A percentile compares a stretch with the other conserved stretches of the same genome.
Conservation (phyloP, 2,113 vertebrate species). For the Pantherophis guttatus region DNA sequence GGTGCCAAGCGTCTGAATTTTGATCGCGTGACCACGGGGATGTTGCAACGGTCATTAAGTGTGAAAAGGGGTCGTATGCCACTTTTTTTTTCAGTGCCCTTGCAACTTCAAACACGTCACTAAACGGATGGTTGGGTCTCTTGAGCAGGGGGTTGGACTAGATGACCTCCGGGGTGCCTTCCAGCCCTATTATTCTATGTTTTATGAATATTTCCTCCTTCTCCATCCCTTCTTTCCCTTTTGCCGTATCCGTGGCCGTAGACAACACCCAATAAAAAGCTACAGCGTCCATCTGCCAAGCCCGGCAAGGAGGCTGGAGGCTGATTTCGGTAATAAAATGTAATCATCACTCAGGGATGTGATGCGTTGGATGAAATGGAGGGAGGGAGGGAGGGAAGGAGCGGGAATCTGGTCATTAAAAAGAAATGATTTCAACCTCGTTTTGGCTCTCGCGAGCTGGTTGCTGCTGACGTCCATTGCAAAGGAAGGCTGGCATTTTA, state of each 20-base stretch:
- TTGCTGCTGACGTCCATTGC: background rate
- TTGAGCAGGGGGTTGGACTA: background rate
- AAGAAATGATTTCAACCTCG: background rate
- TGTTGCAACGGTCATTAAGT: no score
- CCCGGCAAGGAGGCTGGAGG: background rate
- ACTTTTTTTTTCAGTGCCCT: background rate
- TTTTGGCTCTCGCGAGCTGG: background rate
- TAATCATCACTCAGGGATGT: background rate
- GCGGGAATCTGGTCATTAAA: background rate
- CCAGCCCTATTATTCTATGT: background rate
- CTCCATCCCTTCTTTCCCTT: background rate
- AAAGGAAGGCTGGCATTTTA: background rate
- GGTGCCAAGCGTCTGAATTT: no score
- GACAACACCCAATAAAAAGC: background rate
- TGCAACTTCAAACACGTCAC: no score
- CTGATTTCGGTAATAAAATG: background rate
- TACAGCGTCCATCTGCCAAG: background rate
- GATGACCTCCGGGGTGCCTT: background rate
- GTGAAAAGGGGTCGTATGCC: background rate
- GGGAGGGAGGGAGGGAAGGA: background rate
- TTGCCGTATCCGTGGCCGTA: background rate
- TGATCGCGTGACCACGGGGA: no score
- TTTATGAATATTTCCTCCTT: background rate
- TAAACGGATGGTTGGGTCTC: no score
- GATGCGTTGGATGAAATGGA: background rate